Evolutionary conservation across 1,140 invertebrate species (phyloP), one percentile per base, ranked within the genome.

Genomic region (Apis dorsata): DNA sequence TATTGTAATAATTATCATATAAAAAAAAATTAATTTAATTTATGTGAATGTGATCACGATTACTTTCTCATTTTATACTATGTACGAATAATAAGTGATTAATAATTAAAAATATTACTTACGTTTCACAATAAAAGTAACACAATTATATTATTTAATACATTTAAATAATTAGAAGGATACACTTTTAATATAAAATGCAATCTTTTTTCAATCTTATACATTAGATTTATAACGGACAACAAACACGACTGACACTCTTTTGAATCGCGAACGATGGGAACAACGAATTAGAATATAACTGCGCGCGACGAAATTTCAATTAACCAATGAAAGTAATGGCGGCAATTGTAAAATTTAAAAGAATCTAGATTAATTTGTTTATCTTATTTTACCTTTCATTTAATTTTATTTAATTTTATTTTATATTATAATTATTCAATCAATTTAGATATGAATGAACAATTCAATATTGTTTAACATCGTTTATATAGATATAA

Each of bases 281-380:
- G 19, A 55, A 5, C 28, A 19, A 21, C 78, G 7, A 81, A 81
- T 77, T 44, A n/a, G 10, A 53, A 60, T 15, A 0, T 21, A 49
- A 57, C n/a, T 65, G n/a, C n/a, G 71, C 62, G 78, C 53, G 51
- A 66, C n/a, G 71, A 66, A 75, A 49, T 49, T 44, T 24, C 21
- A 3, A 21, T 49, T 9, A 4, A 17, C 71, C 71, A 81, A 81
- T 51, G 12, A 11, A 11, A 81, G 17, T 19, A 1, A 69, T 75
- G 53, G 71, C 80, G 73, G 34, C 9, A 77, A 76, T 81, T 69
- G 2, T 8, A 17, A 53, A 15, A 34, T 69, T 76, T 80, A 21
- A 55, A 53, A 59, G 34, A 17, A 13, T 7, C 10, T 1, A 24
- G 17, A 13, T 7, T 5, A n/a, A 28, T 4, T 1, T 1, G 15